Evolutionary conservation across 1,140 invertebrate genomes (phyloP).

Genomic region (Drosophila azteca): DNA sequence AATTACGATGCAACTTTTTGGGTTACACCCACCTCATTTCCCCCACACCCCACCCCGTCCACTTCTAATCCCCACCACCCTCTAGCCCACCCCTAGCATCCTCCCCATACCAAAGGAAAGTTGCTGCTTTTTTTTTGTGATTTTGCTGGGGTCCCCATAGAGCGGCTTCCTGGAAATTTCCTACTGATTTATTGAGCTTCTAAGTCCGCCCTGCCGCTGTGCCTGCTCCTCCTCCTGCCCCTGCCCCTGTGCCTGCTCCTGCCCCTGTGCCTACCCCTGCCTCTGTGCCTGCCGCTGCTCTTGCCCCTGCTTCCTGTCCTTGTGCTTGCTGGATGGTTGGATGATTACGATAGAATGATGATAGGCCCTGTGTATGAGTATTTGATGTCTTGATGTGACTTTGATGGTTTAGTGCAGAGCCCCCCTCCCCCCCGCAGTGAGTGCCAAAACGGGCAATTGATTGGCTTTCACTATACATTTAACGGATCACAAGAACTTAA

Average conservation of each 20-base stretch:
- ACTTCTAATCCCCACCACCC: no score
- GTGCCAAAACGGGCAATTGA: constrained; percentile 40
- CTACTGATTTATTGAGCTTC: constrained; percentile 68
- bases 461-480: constrained; percentile 57
- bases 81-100: neutral
- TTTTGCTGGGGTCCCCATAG: constrained; percentile 11
- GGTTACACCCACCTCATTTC: constrained; percentile 17
- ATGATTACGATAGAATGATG: neutral
- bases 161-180: constrained; percentile 39
- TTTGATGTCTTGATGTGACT: constrained; percentile 32
- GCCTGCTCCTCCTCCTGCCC: neutral
- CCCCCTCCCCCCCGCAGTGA: no score
- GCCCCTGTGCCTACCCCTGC: neutral
- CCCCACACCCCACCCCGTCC: no score
- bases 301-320: neutral
- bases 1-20: constrained; percentile 71
- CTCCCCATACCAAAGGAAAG: neutral
- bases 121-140: constrained; percentile 1
- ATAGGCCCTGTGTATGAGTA: constrained; percentile 1
- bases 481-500: constrained; percentile 53
- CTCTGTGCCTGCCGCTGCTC: neutral
- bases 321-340: constrained; percentile 10
- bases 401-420: constrained; percentile 33
- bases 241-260: constrained; percentile 2
- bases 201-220: neutral